phyloP scores from a whole-genome alignment of 2,113 vertebrate species.

The Sciurus niger region DNA sequence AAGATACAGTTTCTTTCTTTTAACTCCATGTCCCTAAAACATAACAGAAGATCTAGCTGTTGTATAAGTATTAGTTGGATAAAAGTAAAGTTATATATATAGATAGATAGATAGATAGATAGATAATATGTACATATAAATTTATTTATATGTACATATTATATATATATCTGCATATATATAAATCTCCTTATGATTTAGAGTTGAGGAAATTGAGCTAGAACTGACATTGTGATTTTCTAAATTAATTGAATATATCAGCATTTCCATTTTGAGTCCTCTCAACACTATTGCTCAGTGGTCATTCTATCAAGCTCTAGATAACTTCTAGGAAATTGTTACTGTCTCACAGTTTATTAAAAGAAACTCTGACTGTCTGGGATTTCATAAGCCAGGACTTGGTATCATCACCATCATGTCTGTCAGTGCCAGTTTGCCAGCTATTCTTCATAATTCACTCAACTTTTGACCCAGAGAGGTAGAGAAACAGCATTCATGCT shows the following conservation, averaged over 20 bases:
- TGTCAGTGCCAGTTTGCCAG: not conserved
- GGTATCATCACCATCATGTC: not conserved
- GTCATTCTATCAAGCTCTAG: conserved; percentile 40
- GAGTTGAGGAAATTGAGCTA: not conserved
- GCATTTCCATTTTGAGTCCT: not conserved
- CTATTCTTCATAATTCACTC: conserved; percentile 36
- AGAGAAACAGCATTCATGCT: not conserved
- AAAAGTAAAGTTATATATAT: not conserved
- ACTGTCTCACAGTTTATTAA: conserved; percentile 37
- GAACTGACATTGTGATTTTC: not conserved
- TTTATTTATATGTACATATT: too few relatives aligned
- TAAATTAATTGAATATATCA: conserved; percentile 45
- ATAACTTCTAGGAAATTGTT: not conserved
- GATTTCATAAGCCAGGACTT: not conserved
- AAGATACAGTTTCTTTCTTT: not conserved
- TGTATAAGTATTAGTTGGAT: not conserved
- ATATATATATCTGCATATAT: too few relatives aligned
- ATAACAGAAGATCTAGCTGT: not conserved
- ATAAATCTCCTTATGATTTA: not conserved
- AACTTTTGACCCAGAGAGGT: not conserved
- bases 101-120: too few relatives aligned
- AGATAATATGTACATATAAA: too few relatives aligned
- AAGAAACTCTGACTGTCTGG: not conserved
- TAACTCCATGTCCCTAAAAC: not conserved
- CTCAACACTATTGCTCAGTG: conserved; percentile 19